Base-by-base conservation (phyloP, 2,113 vertebrate genomes). In the Globicephala melas region DNA sequence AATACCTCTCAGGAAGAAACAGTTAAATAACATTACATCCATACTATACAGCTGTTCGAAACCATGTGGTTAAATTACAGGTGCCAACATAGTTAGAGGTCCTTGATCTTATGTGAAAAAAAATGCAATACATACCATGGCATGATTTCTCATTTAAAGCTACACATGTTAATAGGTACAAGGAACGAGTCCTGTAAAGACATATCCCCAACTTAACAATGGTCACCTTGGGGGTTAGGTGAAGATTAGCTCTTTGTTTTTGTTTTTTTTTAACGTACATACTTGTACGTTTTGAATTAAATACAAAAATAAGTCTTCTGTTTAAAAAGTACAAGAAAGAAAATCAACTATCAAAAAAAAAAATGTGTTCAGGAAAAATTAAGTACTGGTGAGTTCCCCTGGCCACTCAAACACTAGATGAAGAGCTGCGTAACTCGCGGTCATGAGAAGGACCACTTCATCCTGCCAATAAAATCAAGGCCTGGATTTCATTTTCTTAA, bases 201-300 rank as follows among this genome's bases (percentile, higher is more conserved):
- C n/a, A 77, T 1, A 95, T 4, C 18, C 8, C 17, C 55, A 87
- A 65, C 26, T 68, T 55, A 87, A 44, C 18, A 88, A 26, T 36
- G 47, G 65, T 36, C 50, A 77, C 65, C 13, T 31, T 31, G 15
- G 44, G 12, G 26, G 31, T 79, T 53, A 53, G 44, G 80, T 25
- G 13, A 77, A 86, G 38, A 13, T 4, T 62, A 77, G 73, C 31
- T 18, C 3, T 18, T 82, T 53, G 50, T 53, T 25, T 92, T 76
- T 41, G 14, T 55, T 25, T 41, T 25, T 41, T 47, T 70, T 77
- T 31, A 95, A 28, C 60, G 47, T 84, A 33, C 21, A 17, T 38
- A 53, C 65, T 70, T 85, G 20, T 85, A 41, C 8, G 58, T 25
- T 95, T 92, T 93, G 17, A 96, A 94, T 70, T 90, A 92, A 90